A percentile compares a stretch with the other conserved stretches of the same genome.
These are phyloP conservation scores for Tethea ocularis DNA, from an alignment of 2,888 invertebrate species.

Conservation along the genomic window DNA sequence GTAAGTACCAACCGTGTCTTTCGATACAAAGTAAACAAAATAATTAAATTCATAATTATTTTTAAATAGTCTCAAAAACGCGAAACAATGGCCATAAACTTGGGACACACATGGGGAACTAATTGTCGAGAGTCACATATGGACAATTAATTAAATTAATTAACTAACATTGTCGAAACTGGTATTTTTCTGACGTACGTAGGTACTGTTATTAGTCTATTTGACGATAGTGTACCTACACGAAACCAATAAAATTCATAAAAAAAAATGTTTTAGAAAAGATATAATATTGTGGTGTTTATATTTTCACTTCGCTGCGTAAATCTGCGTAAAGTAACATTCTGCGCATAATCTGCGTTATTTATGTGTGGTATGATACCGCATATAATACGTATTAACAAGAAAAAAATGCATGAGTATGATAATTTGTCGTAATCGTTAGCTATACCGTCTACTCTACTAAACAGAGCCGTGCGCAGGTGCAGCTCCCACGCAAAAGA, in stretches of 20 bases:
- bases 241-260: background rate
- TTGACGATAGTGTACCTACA: background rate
- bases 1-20: too few relatives aligned
- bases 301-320: too few relatives aligned
- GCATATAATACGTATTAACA: conserved; percentile 45
- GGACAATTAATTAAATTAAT: background rate
- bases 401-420: conserved; percentile 48
- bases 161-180: conserved; percentile 1
- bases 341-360: background rate
- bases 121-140: background rate
- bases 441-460: conserved; percentile 39
- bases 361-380: conserved; percentile 26
- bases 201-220: background rate
- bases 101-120: background rate
- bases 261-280: too few relatives aligned
- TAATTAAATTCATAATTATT: too few relatives aligned
- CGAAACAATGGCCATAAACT: background rate
- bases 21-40: too few relatives aligned
- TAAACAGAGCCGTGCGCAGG: conserved; percentile 43
- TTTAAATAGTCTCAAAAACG: too few relatives aligned
- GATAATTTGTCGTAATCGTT: conserved; percentile 55
- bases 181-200: conserved; percentile 3
- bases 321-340: too few relatives aligned
- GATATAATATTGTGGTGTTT: too few relatives aligned
- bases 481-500: conserved; percentile 57